Percentiles rank a stretch among this genome's conserved stretches.
phyloP scores from a whole-genome alignment of 2,888 invertebrate genomes.

The Chrysotoxum bicinctum region DNA sequence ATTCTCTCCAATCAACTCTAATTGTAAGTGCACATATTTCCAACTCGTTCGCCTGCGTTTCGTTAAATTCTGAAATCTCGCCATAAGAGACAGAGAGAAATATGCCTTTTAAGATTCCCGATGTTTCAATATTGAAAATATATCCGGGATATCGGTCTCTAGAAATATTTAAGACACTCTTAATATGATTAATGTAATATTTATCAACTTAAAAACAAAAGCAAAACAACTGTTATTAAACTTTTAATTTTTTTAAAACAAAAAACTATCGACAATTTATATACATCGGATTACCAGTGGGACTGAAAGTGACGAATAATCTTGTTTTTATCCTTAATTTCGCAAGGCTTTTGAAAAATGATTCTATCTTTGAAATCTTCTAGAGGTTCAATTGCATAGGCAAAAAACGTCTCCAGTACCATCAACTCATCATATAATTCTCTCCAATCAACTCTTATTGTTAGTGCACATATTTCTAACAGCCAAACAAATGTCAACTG shows the following conservation, averaged over 20 bases:
- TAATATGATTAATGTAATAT: too few species aligned
- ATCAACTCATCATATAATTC: conserved; percentile 79
- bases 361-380: conserved; percentile 75
- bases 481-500: conserved; percentile 80
- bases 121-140: too few species aligned
- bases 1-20: conserved; percentile 75
- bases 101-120: too few species aligned
- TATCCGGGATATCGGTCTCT: too few species aligned
- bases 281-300: conserved; percentile 74
- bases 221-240: too few species aligned
- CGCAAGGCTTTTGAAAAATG: conserved; percentile 71
- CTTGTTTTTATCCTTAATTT: conserved; percentile 76
- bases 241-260: too few species aligned
- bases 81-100: too few species aligned
- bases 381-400: conserved; percentile 77
- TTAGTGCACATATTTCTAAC: conserved; percentile 79
- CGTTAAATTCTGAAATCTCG: conserved; percentile 68
- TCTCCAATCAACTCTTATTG: conserved; percentile 77
- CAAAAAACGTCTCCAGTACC: conserved; percentile 78
- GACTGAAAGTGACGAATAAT: conserved; percentile 74
- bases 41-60: conserved; percentile 74
- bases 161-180: too few species aligned
- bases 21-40: conserved; percentile 79
- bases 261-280: neutral
- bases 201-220: too few species aligned